Base-by-base conservation (phyloP, 2,113 vertebrate genomes). In the Aleadryas rufinucha region DNA sequence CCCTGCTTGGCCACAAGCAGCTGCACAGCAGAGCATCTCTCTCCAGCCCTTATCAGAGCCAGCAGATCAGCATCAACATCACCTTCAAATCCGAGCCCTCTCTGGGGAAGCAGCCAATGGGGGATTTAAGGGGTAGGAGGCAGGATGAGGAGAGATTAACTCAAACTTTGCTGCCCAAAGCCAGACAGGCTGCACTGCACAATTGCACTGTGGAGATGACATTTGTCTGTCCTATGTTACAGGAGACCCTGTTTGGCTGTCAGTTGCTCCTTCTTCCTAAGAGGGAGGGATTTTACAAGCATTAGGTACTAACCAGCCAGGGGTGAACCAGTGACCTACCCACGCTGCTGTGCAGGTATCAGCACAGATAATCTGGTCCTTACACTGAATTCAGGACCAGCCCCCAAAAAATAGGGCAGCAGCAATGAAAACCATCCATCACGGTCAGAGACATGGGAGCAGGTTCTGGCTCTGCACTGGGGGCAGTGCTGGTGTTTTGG, bases 171-270 rank as follows among this genome's bases (percentile, higher is more conserved):
- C 78, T 64, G 70, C 54, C 47, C 3, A 5, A 84, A 93, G 88
- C 84, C 92, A 87, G 84, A 56, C 3, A 1, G 82, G 75, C 82
- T 91, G 78, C 64, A 6, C 66, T 2, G 54, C 87, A 74, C 72
- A 44, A 33, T 52, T 60, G 57, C 57, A 60, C 64, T 52, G 70
- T 64, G 1, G 0, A 65, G 71, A 50, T 5, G 11, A 54, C 75
- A 37, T 78, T 84, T 44, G 70, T 47, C 90, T 81, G 83, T 66
- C 94, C 91, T 84, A 60, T 92, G 91, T 93, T 89, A 95, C 77
- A 90, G 69, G 92, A 90, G 86, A 92, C 86, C 61, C 87, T 84
- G 90, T 86, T 89, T 82, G 71, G 85, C 85, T 90, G 87, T 63
- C 61, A 69, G 71, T 71, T 63, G 84, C 60, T 76, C 49, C 84